Percentiles rank a stretch among this genome's conserved stretches.
Evolutionary conservation across 2,888 invertebrate genomes (phyloP).

Genomic region (Synanthedon andrenaeformis): DNA sequence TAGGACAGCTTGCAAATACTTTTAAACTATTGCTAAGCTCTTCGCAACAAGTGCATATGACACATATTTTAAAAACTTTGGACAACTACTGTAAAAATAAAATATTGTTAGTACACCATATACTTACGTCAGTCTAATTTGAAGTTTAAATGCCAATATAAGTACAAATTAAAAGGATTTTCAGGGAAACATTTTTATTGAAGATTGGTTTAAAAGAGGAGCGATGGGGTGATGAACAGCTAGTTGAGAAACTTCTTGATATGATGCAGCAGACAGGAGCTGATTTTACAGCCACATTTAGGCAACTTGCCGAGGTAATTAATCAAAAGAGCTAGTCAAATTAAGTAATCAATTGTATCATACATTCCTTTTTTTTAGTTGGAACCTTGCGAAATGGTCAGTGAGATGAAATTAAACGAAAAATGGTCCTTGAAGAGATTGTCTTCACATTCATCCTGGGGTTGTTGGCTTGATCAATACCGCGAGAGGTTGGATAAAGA

Average conservation of each 20-base stretch:
- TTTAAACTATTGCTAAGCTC: constrained; percentile 59
- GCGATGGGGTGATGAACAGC: constrained; percentile 54
- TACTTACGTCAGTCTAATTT: no score
- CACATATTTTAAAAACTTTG: constrained; percentile 53
- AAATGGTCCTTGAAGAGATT: constrained; percentile 67
- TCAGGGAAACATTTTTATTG: constrained; percentile 56
- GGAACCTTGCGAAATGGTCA: constrained; percentile 50
- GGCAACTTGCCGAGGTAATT: constrained; percentile 66
- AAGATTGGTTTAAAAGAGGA: constrained; percentile 68
- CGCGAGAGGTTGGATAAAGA: constrained; percentile 54
- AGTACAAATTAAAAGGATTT: no score
- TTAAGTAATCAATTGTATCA: neutral
- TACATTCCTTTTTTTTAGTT: constrained; percentile 20
- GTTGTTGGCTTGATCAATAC: constrained; percentile 61
- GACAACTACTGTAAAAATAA: constrained; percentile 62
- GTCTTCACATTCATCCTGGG: constrained; percentile 54
- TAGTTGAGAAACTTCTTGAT: constrained; percentile 66
- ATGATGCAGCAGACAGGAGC: constrained; percentile 75
- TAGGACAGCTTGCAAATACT: constrained; percentile 71
- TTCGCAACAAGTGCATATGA: constrained; percentile 53
- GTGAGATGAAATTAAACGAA: constrained; percentile 37
- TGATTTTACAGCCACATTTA: constrained; percentile 73
- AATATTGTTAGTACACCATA: constrained; percentile 44
- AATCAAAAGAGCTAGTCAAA: neutral
- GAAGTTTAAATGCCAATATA: no score